phyloP scores from a whole-genome alignment of 2,797 vertebrate genomes.

The Notamacropus eugenii region DNA sequence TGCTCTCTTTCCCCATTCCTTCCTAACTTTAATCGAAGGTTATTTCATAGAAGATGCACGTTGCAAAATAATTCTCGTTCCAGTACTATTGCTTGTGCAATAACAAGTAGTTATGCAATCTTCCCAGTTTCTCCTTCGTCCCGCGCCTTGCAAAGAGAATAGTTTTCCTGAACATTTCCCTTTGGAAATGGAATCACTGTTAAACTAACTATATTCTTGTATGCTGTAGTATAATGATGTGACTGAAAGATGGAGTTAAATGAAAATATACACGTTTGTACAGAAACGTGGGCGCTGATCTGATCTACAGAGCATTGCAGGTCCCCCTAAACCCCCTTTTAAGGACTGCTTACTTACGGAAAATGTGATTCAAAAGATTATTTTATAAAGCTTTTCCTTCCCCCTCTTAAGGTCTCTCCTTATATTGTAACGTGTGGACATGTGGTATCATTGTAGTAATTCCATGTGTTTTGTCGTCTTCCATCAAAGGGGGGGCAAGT shows the following conservation, averaged over 20 bases:
- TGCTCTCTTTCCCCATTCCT: constrained; percentile 84
- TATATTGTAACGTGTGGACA: neutral
- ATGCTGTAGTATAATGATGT: constrained; percentile 78
- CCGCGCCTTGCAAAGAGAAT: constrained; percentile 76
- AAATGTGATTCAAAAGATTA: constrained; percentile 44
- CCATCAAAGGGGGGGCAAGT: constrained; percentile 93
- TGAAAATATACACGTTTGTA: constrained; percentile 80
- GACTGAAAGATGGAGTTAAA: constrained; percentile 82
- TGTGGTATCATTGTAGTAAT: constrained; percentile 33
- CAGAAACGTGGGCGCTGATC: constrained; percentile 71
- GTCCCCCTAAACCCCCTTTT: constrained; percentile 53
- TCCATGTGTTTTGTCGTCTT: constrained; percentile 68
- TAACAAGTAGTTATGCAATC: constrained; percentile 83
- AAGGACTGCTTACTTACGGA: constrained; percentile 50
- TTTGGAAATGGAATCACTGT: constrained; percentile 84
- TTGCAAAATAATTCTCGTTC: constrained; percentile 79
- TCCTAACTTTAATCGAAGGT: constrained; percentile 85
- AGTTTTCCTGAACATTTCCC: constrained; percentile 78
- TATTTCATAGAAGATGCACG: constrained; percentile 78
- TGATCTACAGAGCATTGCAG: constrained; percentile 53
- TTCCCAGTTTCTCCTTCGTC: constrained; percentile 64
- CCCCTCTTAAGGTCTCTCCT: neutral
- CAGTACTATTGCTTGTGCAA: constrained; percentile 80
- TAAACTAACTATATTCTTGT: constrained; percentile 85
- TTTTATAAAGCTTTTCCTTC: constrained; percentile 7